Evolutionary conservation across 2,797 vertebrate species (phyloP), one percentile per base, ranked within the genome.

Genomic region (Thaleichthys pacificus): DNA sequence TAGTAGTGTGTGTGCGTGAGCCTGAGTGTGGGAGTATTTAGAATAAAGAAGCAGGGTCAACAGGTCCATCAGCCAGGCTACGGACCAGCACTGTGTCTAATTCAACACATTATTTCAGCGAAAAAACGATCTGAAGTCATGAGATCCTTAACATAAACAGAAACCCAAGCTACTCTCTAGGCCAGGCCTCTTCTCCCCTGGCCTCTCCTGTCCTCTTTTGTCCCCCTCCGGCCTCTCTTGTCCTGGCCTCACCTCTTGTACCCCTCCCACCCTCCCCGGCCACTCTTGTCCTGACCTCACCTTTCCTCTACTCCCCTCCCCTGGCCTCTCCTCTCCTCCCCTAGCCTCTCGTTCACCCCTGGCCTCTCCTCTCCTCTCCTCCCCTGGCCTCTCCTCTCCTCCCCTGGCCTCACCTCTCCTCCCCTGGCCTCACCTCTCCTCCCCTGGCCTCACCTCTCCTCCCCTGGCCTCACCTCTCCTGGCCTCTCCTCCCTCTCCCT

Each of bases 121-220:
- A 82, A 81, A 81, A 83, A 84, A 80, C 78, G 74, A 85, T 82
- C 90, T 80, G 38, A 82, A 87, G 87, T 82, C 87, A 84, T 57
- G 42, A 71, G 85, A 91, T 89, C 83, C 80, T 71, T 76, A 88
- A 90, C 82, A 86, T 87, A 90, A 91, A 92, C 87, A 89, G 88
- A 91, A 93, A 91, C 76, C 80, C 70, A 84, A 89, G 81, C 80
- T 78, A 35, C 42, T 47, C 57, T 21, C 38, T 12, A 42, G 11
- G 38, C 21, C 56, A 42, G 7, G 7, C 42, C 65, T 24, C 42
- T 66, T n/a, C 24, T 24, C 24, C n/a, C 24, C 60, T 57, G 56
- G 56, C 22, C 60, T 61, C n/a, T 26, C 22, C 21, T 22, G n/a
- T 8, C 21, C 19, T 61, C 58, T 24, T 21, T 26, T 22, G 12